Evolutionary conservation across 1,140 invertebrate species (phyloP).

Genomic region (Drosophila sp.): DNA sequence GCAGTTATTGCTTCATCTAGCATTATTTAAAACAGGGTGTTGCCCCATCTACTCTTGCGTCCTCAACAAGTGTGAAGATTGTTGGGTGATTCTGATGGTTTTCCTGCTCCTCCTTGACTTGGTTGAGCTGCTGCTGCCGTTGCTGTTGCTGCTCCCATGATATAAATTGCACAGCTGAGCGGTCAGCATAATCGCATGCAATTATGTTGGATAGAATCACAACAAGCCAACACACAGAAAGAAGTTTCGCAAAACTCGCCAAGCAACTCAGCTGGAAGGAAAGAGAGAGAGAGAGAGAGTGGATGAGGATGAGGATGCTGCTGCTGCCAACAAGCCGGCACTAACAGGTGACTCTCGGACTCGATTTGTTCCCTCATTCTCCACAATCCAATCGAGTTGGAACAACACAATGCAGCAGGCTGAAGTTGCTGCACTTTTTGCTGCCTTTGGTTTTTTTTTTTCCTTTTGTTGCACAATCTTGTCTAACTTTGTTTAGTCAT

Average conservation of each 20-base stretch:
- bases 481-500: constrained; percentile 77
- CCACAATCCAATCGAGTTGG: constrained; percentile 17
- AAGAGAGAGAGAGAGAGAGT: constrained; percentile 11
- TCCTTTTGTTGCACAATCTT: constrained; percentile 75
- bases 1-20: neutral
- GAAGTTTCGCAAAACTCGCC: constrained; percentile 67
- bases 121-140: constrained; percentile 15
- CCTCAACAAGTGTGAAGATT: constrained; percentile 63
- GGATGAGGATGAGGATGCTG: constrained; percentile 34
- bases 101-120: constrained; percentile 18
- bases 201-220: constrained; percentile 79
- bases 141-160: constrained; percentile 36
- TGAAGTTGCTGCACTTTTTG: constrained; percentile 61
- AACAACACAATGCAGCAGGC: constrained; percentile 45
- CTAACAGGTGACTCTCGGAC: constrained; percentile 63
- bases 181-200: constrained; percentile 83
- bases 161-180: constrained; percentile 76
- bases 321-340: constrained; percentile 59
- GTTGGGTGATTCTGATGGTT: constrained; percentile 32
- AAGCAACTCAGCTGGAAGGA: constrained; percentile 63
- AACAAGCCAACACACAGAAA: constrained; percentile 42
- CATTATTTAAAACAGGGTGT: neutral
- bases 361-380: constrained; percentile 17
- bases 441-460: constrained; percentile 42
- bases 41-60: neutral